Evolutionary conservation across 2,888 invertebrate species (phyloP).

Genomic region (Hesperia comma): DNA sequence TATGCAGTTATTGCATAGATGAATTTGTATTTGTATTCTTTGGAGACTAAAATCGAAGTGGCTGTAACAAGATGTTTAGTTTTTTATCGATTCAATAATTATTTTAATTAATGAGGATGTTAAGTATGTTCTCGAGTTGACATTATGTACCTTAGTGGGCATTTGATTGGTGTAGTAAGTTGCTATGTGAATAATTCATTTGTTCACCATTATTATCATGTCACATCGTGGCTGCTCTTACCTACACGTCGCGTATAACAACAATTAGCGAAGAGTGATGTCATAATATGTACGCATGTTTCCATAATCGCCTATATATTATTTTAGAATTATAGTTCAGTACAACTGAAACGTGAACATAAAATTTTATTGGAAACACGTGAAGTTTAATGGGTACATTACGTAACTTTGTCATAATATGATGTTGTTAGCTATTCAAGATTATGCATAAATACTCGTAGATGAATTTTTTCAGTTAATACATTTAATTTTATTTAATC

Average conservation of each 20-base stretch:
- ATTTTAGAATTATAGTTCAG: constrained; percentile 71
- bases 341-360: constrained; percentile 71
- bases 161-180: constrained; percentile 2
- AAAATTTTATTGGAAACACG: constrained; percentile 79
- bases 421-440: constrained; percentile 51
- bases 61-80: background rate
- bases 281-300: constrained; percentile 61
- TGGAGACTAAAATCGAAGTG: background rate
- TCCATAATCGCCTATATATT: constrained; percentile 70
- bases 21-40: background rate
- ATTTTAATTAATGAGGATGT: constrained; percentile 13
- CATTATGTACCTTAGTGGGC: background rate
- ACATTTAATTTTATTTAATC: too few species aligned
- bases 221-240: too few species aligned
- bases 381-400: constrained; percentile 64
- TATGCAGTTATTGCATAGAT: background rate
- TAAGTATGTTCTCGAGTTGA: background rate
- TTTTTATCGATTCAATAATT: background rate
- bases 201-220: constrained; percentile 34
- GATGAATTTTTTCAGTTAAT: too few species aligned
- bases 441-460: background rate
- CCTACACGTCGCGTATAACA: constrained; percentile 31
- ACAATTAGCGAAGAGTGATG: constrained; percentile 44
- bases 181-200: constrained; percentile 25
- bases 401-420: constrained; percentile 50